Conservation (phyloP, 2,888 invertebrate species). For the Trisateles emortualis region DNA sequence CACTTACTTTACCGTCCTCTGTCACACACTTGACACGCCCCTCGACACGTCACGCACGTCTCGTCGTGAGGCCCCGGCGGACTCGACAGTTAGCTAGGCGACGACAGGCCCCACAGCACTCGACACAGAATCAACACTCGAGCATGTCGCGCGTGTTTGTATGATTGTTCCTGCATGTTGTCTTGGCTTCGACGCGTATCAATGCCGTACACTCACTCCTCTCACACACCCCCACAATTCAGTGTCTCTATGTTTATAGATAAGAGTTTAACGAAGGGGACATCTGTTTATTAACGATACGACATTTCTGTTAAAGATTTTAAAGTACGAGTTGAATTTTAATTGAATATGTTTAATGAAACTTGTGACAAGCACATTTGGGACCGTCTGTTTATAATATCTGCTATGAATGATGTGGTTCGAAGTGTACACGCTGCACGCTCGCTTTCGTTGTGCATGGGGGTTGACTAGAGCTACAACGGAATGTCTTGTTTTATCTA, state of each 20-base stretch:
- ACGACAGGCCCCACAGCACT: slow-evolving; percentile 73
- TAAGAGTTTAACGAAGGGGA: slow-evolving; percentile 49
- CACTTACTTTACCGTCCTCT: slow-evolving; percentile 76
- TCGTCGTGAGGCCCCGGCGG: slow-evolving; percentile 61
- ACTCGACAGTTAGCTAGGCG: slow-evolving; percentile 59
- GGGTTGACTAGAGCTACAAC: slow-evolving; percentile 82
- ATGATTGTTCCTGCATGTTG: slow-evolving; percentile 84
- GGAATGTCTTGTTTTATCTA: slow-evolving; percentile 78
- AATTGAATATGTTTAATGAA: slow-evolving; percentile 56
- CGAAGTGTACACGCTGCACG: slow-evolving; percentile 83
- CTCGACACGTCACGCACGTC: slow-evolving; percentile 52
- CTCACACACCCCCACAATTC: slow-evolving; percentile 69
- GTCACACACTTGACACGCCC: slow-evolving; percentile 73
- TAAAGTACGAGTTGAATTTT: slow-evolving; percentile 48
- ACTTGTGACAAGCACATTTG: slow-evolving; percentile 70
- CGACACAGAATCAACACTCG: slow-evolving; percentile 76
- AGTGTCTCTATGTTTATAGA: slow-evolving; percentile 55
- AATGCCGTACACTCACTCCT: slow-evolving; percentile 64
- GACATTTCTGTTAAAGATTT: slow-evolving; percentile 45
- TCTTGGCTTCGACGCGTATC: slow-evolving; percentile 82
- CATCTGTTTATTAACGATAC: slow-evolving; percentile 42
- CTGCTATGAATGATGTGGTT: slow-evolving; percentile 79
- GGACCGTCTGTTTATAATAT: slow-evolving; percentile 66
- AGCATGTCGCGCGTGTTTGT: slow-evolving; percentile 81
- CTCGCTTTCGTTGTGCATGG: slow-evolving; percentile 87